Percentiles rank a stretch among this genome's conserved stretches.
Evolutionary conservation across 2,797 vertebrate species (phyloP).

Genomic region (Gallinago stenura): DNA sequence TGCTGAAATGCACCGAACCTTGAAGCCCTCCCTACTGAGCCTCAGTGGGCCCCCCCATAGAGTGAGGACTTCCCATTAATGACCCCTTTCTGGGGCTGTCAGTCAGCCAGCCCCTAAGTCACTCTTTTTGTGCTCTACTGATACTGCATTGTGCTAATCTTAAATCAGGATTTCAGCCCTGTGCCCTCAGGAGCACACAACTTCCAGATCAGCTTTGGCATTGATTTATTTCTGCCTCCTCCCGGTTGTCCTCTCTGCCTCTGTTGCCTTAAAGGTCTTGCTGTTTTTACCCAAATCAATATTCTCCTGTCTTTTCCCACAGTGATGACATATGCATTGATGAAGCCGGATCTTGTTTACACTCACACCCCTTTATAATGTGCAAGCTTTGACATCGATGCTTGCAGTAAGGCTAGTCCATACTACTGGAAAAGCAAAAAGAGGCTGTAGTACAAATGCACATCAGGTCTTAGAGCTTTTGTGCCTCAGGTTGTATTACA

Average conservation of each 20-base stretch:
- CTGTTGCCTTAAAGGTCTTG: background rate
- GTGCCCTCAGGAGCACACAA: background rate
- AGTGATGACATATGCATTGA: background rate
- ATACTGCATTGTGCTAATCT: background rate
- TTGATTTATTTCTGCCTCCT: conserved; percentile 13
- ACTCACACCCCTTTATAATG: background rate
- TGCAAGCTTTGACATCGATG: background rate
- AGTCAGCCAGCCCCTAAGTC: background rate
- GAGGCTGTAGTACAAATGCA: background rate
- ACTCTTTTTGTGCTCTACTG: background rate
- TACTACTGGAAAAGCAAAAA: background rate
- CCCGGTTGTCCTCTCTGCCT: background rate
- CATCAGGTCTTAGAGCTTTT: background rate
- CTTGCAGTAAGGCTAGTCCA: background rate
- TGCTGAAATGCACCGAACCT: background rate
- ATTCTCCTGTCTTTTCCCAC: background rate
- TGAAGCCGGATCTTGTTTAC: background rate
- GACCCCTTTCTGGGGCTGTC: background rate
- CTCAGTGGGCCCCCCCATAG: background rate
- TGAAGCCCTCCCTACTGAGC: background rate
- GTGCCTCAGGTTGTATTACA: conserved; percentile 7
- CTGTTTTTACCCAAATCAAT: background rate
- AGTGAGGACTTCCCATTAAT: background rate
- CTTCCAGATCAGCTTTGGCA: background rate
- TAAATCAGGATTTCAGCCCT: background rate